Evolutionary conservation across 2,888 invertebrate species (phyloP), one percentile per base, ranked within the genome.

Genomic region (Andrena marginata): DNA sequence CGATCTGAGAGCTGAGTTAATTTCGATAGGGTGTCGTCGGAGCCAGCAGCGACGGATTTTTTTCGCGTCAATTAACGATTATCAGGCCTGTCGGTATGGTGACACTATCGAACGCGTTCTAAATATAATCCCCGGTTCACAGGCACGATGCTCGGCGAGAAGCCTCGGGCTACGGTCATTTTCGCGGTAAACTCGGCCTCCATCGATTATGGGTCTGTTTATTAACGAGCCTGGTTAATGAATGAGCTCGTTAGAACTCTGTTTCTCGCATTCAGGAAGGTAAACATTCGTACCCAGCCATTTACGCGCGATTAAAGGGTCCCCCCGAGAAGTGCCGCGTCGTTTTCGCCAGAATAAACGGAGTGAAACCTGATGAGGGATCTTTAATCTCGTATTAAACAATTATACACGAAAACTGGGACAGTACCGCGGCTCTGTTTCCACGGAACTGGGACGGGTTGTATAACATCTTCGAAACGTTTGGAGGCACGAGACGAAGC

Each of bases 31-130:
- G 62, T 7, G 54, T 20, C 54, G 31, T 8, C 29, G 20, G 16
- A 13, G n/a, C 31, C 33, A 59, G 65, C 75, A 16, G 65, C 59
- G 71, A 48, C 62, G 73, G 63, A 71, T 84, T 84, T 16, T 16
- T 82, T 82, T 71, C 78, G 62, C 82, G 60, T 78, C 78, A 64
- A 82, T 84, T 75, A 71, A 78, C 78, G 71, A 81, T 82, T 72
- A 69, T 56, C 56, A 56, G 13, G 48, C 35, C 69, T 56, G 56
- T 74, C 67, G 81, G 64, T 73, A 74, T 78, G 73, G 82, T 72
- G 84, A 64, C 64, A 77, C 81, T 81, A 86, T 84, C 68, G 87
- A 87, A 73, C 84, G 87, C 56, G 65, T 63, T 33, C 87, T 84
- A 87, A 87, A 87, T 87, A 84, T 86, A 86, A 73, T 42, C 48